phyloP scores from a whole-genome alignment of 2,113 vertebrate species.

The Psephotus haematonotus region DNA sequence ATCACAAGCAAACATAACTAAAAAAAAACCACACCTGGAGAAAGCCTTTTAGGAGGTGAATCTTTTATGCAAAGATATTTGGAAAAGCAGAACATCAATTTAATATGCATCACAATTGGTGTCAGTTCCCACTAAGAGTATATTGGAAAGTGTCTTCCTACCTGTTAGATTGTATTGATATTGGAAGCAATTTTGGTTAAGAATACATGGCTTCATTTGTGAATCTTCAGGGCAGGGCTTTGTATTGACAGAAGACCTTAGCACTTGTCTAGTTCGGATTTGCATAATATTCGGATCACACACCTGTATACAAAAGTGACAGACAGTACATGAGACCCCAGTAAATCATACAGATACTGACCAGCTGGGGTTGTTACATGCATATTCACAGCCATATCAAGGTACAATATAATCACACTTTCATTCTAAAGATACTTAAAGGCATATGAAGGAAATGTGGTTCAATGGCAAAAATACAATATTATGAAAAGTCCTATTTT shows the following conservation, averaged over 20 bases:
- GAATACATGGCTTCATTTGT: constrained; percentile 84
- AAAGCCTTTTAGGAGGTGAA: background rate
- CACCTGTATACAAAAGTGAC: constrained; percentile 64
- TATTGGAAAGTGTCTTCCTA: constrained; percentile 32
- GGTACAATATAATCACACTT: accelerated
- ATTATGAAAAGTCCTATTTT: background rate
- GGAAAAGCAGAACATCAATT: background rate
- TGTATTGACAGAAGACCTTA: constrained; percentile 76
- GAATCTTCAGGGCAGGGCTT: constrained; percentile 82
- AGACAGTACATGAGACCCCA: background rate
- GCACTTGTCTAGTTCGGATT: constrained; percentile 83
- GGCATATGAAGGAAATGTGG: background rate
- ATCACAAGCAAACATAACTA: background rate
- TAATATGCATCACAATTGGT: background rate
- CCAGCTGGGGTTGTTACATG: too few species aligned
- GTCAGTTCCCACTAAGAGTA: background rate
- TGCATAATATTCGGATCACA: constrained; percentile 81
- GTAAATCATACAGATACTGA: background rate
- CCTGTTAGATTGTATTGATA: constrained; percentile 90
- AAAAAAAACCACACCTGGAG: background rate
- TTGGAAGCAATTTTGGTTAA: constrained; percentile 92
- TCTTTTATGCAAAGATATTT: background rate
- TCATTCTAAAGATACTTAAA: background rate
- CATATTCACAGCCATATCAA: accelerated
- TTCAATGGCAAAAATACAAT: background rate